These are phyloP conservation scores for Heteromormyrus szaboi DNA, from an alignment of 2,797 vertebrate genomes.

Conservation along the genomic window DNA sequence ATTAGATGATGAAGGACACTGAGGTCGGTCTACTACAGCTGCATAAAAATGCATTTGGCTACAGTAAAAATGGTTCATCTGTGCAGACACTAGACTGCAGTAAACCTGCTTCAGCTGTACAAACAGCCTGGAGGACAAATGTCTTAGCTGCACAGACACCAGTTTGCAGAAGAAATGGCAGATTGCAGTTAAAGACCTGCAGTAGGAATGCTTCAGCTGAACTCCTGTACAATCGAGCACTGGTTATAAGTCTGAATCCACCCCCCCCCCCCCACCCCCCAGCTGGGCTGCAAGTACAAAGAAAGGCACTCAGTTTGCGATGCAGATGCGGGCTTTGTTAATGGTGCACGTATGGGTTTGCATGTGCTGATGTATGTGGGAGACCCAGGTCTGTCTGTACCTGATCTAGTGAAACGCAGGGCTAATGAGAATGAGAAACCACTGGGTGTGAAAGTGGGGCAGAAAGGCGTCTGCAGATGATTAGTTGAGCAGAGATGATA, in stretches of 20 bases:
- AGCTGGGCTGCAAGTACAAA: not conserved
- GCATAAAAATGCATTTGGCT: not conserved
- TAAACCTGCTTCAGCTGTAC: not conserved
- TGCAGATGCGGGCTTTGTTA: not conserved
- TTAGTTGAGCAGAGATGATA: not conserved
- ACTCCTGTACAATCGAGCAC: not conserved
- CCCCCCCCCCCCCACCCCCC: not conserved
- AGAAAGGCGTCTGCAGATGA: not conserved
- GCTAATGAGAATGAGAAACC: not conserved
- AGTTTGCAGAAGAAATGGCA: not conserved
- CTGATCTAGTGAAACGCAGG: not conserved
- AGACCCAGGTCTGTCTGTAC: not conserved
- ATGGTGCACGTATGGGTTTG: not conserved
- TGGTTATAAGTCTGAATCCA: not conserved
- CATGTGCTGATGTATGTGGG: not conserved
- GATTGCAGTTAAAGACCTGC: not conserved
- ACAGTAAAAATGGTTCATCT: not conserved
- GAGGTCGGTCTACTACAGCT: not conserved
- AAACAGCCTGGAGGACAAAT: not conserved
- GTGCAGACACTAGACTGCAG: not conserved
- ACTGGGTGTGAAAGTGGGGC: slow-evolving; percentile 24
- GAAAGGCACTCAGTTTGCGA: not conserved
- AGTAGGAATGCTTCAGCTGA: not conserved
- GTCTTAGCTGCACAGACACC: not conserved
- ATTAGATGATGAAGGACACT: not conserved